These are phyloP conservation scores for Chionodraco myersi DNA, from an alignment of 2,113 vertebrate species.

Conservation along the genomic window DNA sequence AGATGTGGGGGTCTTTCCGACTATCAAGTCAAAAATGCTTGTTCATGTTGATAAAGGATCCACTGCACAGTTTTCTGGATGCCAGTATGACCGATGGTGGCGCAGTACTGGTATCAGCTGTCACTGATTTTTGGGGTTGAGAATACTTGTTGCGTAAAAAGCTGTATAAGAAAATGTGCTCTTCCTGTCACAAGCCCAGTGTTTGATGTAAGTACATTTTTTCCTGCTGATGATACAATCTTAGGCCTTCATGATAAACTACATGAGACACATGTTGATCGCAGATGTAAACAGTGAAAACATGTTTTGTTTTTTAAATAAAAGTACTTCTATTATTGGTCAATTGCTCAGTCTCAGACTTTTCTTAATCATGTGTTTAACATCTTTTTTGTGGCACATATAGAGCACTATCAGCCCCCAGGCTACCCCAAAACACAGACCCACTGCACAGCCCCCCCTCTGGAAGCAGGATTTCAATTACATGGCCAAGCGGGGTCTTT, in stretches of 20 bases:
- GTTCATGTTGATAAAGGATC: constrained; percentile 7
- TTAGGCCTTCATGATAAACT: background rate
- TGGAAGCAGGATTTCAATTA: constrained; percentile 81
- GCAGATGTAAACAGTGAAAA: background rate
- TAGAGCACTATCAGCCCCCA: background rate
- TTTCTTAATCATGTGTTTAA: constrained; percentile 17
- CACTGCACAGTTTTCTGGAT: background rate
- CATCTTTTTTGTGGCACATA: background rate
- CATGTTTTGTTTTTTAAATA: constrained; percentile 31
- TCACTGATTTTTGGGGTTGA: constrained; percentile 2
- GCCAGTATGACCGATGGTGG: background rate
- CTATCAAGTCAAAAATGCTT: background rate
- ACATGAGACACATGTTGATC: background rate
- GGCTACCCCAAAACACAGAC: constrained; percentile 35
- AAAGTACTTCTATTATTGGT: background rate
- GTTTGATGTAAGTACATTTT: constrained; percentile 2
- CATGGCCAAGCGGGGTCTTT: constrained; percentile 77
- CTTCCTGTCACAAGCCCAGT: background rate
- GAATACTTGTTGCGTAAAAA: constrained; percentile 8
- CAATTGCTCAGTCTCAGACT: background rate
- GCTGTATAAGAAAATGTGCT: background rate
- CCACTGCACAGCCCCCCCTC: constrained; percentile 35
- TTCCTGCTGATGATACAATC: background rate
- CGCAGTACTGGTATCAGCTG: background rate
- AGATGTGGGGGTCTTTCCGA: constrained; percentile 9